These are phyloP conservation scores for Ciconia maguari DNA, from an alignment of 2,113 vertebrate genomes.

Conservation along the genomic window DNA sequence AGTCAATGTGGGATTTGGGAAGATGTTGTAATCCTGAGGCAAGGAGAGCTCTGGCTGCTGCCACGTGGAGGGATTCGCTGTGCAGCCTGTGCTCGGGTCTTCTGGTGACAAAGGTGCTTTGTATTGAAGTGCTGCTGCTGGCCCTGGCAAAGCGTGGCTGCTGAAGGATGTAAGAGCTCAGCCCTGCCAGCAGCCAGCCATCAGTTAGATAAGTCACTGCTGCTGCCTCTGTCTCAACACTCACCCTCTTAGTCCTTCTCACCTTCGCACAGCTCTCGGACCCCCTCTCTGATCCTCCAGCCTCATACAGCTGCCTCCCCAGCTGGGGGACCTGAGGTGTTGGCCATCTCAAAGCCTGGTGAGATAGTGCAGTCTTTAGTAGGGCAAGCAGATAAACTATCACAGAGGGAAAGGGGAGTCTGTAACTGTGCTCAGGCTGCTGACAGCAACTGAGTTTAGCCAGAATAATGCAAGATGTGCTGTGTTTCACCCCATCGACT, in stretches of 20 bases:
- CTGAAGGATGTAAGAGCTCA: background rate
- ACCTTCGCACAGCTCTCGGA: fast-evolving
- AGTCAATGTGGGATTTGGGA: background rate
- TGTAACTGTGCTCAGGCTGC: background rate
- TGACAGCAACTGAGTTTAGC: background rate
- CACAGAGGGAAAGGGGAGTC: background rate
- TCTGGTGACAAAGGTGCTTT: background rate
- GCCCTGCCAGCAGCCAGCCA: background rate
- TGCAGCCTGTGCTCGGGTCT: background rate
- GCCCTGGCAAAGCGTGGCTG: background rate
- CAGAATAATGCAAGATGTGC: background rate
- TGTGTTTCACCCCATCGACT: background rate
- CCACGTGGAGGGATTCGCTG: fast-evolving
- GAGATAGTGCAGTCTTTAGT: background rate
- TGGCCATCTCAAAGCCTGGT: background rate
- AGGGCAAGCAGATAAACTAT: background rate
- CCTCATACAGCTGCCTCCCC: background rate
- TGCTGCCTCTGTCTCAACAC: background rate
- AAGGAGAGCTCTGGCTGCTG: background rate
- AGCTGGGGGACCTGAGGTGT: fast-evolving
- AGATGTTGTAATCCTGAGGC: background rate
- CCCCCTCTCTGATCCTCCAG: background rate
- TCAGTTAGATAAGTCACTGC: background rate
- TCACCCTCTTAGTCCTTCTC: background rate
- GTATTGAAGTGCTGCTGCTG: background rate